Evolutionary conservation across 2,113 vertebrate genomes (phyloP), one percentile per base, ranked within the genome.

Genomic region (Petrocephalus microphthalmus): DNA sequence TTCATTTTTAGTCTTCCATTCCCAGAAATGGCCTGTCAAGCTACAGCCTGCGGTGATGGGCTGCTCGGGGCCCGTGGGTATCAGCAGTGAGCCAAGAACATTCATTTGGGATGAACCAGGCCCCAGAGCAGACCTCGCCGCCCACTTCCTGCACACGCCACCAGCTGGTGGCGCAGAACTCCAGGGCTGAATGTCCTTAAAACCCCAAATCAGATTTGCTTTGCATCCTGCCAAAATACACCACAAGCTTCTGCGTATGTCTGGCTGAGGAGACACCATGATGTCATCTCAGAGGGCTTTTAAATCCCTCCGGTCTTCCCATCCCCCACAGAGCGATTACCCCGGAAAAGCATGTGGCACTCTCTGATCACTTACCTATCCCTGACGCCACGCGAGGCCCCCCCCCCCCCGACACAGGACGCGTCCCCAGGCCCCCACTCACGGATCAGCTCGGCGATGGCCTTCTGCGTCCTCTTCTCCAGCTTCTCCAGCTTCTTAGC

Each of bases 401-500:
- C n/a, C 2, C 15, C 53, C n/a, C 29, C 85, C 57, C 54, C 64
- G 47, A 42, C 10, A 33, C 7, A 15, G 5, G 25, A 20, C 10
- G 20, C 3, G 5, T 7, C 8, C 22, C 71, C 25, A 11, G n/a
- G 29, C 15, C 56, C 85, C 2, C 84, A 96, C 98, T 93, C 74
- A 99, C 98, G 95, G 86, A 99, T 99, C 89, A 99, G 92, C 90
- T 99, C 98, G 0, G 98, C 98, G 0, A 99, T 99, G 89, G 97
- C 97, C 91, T 97, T 96, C 94, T 99, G 98, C 0, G 98, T 99
- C 92, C 98, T 95, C 94, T 97, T 98, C 91, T 99, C 97, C 89
- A 99, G 91, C 90, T 98, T 99, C 93, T 99, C 98, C 94, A 99
- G 94, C 60, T 99, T 99, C 94, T 99, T 99, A 89, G 98, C 96